A percentile compares a stretch with the other conserved stretches of the same genome.
Evolutionary conservation across 2,797 vertebrate species (phyloP).

Genomic region (Tenualosa thibaudeaui): DNA sequence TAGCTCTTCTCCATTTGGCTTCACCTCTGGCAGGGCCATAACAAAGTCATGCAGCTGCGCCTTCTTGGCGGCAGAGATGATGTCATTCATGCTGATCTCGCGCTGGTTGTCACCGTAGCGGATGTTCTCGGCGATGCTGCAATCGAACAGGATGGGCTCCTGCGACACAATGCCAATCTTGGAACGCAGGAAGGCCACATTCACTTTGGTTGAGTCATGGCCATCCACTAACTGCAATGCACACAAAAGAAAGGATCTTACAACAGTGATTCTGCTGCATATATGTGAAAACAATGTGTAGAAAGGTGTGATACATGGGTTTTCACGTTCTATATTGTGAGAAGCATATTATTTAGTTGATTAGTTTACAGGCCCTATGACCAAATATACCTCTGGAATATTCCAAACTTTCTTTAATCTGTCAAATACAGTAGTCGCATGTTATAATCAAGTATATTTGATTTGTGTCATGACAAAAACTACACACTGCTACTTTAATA

Average conservation of each 20-base stretch:
- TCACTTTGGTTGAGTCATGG: constrained; percentile 65
- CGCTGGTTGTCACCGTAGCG: constrained; percentile 80
- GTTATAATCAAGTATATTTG: too few species aligned
- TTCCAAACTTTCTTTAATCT: too few species aligned
- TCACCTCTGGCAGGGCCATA: constrained; percentile 80
- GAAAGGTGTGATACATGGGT: neutral
- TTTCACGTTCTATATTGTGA: neutral
- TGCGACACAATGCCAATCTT: constrained; percentile 86
- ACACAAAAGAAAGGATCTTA: constrained; percentile 32
- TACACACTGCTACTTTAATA: neutral
- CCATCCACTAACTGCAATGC: constrained; percentile 76
- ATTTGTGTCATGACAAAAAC: neutral
- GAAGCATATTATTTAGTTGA: neutral
- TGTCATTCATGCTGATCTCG: constrained; percentile 74
- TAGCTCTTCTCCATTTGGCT: neutral
- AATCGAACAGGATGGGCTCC: constrained; percentile 83
- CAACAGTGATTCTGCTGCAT: neutral
- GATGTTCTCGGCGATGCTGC: constrained; percentile 83
- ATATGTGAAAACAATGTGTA: neutral
- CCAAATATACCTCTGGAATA: neutral
- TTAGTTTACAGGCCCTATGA: neutral
- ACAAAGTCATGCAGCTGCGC: constrained; percentile 84
- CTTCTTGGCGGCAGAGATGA: constrained; percentile 77
- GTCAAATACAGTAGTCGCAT: too few species aligned
- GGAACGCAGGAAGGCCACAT: constrained; percentile 79